Evolutionary conservation across 1,140 invertebrate genomes (phyloP).

Genomic region (Varroa destructor): DNA sequence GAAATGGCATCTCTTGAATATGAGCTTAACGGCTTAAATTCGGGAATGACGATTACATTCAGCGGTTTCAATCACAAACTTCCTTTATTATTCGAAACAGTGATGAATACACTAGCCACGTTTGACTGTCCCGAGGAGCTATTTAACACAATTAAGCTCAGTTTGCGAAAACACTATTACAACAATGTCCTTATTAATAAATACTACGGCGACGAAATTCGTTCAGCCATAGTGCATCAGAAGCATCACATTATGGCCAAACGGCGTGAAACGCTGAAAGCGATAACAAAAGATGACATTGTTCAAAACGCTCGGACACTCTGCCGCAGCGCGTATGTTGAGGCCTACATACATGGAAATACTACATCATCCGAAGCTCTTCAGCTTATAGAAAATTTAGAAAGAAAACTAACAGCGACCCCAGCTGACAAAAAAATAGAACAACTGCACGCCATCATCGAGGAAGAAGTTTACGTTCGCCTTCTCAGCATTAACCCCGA

Average conservation of each 20-base stretch:
- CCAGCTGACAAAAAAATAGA: background rate
- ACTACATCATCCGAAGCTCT: background rate
- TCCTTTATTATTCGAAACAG: constrained; percentile 6
- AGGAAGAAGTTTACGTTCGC: background rate
- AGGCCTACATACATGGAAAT: constrained; percentile 9
- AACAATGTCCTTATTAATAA: background rate
- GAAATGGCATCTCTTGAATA: constrained; percentile 10
- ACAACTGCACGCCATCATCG: background rate
- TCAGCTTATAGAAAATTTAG: background rate
- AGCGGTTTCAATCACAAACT: constrained; percentile 22
- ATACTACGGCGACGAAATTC: constrained; percentile 4
- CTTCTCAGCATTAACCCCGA: constrained; percentile 10
- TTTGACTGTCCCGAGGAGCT: constrained; percentile 9
- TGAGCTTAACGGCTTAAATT: background rate
- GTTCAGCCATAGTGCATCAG: background rate
- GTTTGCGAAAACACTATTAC: constrained; percentile 6
- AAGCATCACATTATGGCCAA: background rate
- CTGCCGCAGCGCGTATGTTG: background rate
- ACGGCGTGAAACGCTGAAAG: background rate
- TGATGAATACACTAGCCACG: background rate
- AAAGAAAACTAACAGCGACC: background rate
- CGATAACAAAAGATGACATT: constrained; percentile 4
- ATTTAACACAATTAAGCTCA: background rate
- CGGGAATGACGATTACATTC: constrained; percentile 2
- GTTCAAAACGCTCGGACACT: background rate